phyloP scores from a whole-genome alignment of 2,797 vertebrate species.

The Tokudaia muenninki region DNA sequence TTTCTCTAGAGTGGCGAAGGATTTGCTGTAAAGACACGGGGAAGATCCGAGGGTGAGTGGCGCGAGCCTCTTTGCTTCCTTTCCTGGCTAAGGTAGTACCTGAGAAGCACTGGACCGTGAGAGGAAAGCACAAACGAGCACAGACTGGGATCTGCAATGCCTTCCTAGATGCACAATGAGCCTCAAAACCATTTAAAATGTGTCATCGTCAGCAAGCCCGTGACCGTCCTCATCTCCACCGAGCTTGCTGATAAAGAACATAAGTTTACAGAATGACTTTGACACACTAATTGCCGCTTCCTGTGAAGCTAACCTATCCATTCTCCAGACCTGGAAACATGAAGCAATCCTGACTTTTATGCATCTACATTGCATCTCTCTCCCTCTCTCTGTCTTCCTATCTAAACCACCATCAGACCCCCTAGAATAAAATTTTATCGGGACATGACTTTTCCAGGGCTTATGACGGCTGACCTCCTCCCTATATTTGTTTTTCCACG shows the following conservation, averaged over 20 bases:
- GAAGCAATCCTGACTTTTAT: conserved; percentile 1
- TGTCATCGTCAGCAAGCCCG: neutral
- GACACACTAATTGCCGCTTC: neutral
- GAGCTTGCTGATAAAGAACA: neutral
- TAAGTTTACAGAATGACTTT: neutral
- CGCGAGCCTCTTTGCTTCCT: neutral
- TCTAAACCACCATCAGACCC: neutral
- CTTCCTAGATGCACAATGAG: neutral
- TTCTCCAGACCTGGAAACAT: conserved; percentile 21
- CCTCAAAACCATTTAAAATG: neutral
- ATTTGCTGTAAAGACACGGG: conserved; percentile 93
- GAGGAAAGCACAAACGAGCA: neutral
- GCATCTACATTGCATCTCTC: neutral
- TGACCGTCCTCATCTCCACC: neutral
- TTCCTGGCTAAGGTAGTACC: neutral
- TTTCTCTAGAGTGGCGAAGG: conserved; percentile 93
- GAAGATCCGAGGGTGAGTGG: conserved; percentile 38
- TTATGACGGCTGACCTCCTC: neutral
- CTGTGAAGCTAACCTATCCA: neutral
- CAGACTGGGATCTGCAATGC: neutral
- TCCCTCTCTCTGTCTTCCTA: neutral
- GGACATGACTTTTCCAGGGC: conserved; percentile 53
- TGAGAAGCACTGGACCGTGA: neutral
- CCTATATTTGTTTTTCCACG: conserved; percentile 59
- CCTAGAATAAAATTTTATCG: conserved; percentile 3